Percentiles rank a stretch among this genome's conserved stretches.
Conservation (phyloP, 2,113 vertebrate species). For the Epinephelus lanceolatus region DNA sequence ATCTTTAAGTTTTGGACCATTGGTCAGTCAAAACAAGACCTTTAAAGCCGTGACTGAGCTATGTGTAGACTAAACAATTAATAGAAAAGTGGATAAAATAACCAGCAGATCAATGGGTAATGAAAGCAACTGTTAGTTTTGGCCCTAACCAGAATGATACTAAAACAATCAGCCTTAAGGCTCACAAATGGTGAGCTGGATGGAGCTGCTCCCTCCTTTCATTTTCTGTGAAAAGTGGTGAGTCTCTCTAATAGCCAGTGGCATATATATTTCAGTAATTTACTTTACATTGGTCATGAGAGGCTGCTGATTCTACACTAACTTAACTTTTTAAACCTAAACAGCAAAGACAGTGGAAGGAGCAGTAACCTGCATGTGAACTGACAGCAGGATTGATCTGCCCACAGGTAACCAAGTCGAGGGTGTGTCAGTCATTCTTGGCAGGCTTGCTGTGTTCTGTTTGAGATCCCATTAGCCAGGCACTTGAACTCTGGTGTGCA, state of each 20-base stretch:
- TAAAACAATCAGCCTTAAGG: neutral
- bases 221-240: neutral
- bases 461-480: neutral
- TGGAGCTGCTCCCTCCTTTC: neutral
- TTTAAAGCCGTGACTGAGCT: too few relatives aligned
- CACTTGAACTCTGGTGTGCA: neutral
- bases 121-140: neutral
- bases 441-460: neutral
- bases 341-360: too few relatives aligned
- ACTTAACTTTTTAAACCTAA: too few relatives aligned
- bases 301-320: neutral
- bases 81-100: too few relatives aligned
- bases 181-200: neutral
- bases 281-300: too few relatives aligned
- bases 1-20: too few relatives aligned
- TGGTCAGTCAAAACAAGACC: too few relatives aligned
- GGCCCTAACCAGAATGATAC: neutral
- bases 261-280: too few relatives aligned
- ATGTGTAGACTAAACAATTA: too few relatives aligned
- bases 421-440: neutral
- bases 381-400: neutral
- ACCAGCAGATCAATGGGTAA: too few relatives aligned
- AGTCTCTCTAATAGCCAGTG: neutral
- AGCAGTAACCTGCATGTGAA: neutral
- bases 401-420: too few relatives aligned